Conservation (phyloP, 2,797 vertebrate species). For the Odontamblyopus lacepedii region DNA sequence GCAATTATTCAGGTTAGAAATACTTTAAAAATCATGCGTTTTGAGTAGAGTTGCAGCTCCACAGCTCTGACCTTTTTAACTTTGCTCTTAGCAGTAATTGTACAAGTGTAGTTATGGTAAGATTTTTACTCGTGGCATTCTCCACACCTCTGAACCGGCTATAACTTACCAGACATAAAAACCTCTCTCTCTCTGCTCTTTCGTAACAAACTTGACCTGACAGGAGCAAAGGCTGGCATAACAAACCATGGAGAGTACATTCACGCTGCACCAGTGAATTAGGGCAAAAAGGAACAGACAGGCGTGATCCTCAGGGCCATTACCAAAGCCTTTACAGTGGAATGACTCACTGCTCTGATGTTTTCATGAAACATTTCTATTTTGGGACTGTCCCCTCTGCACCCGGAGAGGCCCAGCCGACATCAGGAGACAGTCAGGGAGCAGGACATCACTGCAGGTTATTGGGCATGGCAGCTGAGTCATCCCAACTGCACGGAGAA, state of each 20-base stretch:
- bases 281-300: conserved; percentile 71
- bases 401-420: conserved; percentile 47
- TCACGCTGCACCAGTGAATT: conserved; percentile 65
- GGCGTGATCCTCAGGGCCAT: conserved; percentile 59
- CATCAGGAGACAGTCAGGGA: conserved; percentile 57
- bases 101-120: not conserved
- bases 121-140: not conserved
- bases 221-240: conserved; percentile 58
- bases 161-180: conserved; percentile 15
- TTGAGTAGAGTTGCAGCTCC: too few species aligned
- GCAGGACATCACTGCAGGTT: conserved; percentile 48
- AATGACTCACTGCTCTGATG: conserved; percentile 63
- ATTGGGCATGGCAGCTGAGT: conserved; percentile 57
- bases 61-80: too few species aligned
- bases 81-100: not conserved
- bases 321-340: conserved; percentile 69
- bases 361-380: conserved; percentile 73
- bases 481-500: conserved; percentile 41
- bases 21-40: too few species aligned
- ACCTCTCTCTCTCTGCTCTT: conserved; percentile 49
- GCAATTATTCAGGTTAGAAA: too few species aligned
- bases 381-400: conserved; percentile 61
- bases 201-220: conserved; percentile 70
- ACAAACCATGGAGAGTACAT: conserved; percentile 57
- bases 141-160: not conserved